Conservation (phyloP, 2,888 invertebrate genomes). For the Pinctada fucata region DNA sequence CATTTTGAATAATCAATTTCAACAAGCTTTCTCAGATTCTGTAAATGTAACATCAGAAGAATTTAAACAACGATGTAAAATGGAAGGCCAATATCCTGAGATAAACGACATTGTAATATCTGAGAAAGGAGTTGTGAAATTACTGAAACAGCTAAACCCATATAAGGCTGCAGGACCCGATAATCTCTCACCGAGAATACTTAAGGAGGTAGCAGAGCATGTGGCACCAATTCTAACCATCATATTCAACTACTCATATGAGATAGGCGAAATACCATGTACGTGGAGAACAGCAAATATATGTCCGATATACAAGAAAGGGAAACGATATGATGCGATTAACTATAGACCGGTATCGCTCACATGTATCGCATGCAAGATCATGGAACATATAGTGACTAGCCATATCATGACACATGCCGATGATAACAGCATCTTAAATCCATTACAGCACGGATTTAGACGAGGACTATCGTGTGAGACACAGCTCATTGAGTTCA, state of each 20-base stretch:
- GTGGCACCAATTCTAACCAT: constrained; percentile 14
- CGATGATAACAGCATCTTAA: not conserved
- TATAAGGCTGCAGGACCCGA: no score
- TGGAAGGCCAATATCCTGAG: constrained; percentile 6
- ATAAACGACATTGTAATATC: not conserved
- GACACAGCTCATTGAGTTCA: no score
- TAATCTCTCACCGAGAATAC: not conserved
- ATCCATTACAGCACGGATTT: constrained; percentile 28
- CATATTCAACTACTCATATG: not conserved
- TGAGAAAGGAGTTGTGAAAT: not conserved
- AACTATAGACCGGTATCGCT: no score
- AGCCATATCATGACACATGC: no score
- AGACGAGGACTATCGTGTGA: constrained; percentile 28
- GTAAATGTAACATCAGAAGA: not conserved
- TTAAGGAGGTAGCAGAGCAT: not conserved
- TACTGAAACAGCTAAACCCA: constrained; percentile 1
- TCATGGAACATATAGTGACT: constrained; percentile 24
- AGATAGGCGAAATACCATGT: constrained; percentile 10
- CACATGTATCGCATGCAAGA: constrained; percentile 23
- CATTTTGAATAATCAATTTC: constrained; percentile 35
- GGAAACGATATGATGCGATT: not conserved
- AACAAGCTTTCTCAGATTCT: constrained; percentile 26
- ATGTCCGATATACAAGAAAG: constrained; percentile 19
- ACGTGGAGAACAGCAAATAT: constrained; percentile 10
- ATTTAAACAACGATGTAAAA: constrained; percentile 2